A percentile compares a stretch with the other conserved stretches of the same genome.
Conservation (phyloP, 1,140 invertebrate species). For the Bombus cullumanus region DNA sequence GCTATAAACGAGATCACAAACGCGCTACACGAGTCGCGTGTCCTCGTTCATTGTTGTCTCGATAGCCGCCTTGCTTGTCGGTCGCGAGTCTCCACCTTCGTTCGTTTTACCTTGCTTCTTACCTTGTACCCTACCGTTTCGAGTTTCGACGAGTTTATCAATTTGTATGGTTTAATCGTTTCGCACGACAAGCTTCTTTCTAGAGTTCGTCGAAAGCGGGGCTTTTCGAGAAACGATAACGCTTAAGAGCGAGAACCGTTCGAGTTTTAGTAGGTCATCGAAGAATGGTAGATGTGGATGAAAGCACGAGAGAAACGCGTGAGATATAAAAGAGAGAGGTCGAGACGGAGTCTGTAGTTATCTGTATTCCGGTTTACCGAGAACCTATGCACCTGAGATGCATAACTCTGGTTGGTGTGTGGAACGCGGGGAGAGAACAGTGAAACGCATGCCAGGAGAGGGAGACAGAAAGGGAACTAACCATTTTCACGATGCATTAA, state of each 20-base stretch:
- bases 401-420: conserved; percentile 69
- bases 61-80: background rate
- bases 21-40: conserved; percentile 31
- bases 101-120: background rate
- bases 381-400: conserved; percentile 77
- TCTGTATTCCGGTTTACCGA: conserved; percentile 78
- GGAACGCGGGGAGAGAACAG: conserved; percentile 50
- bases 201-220: background rate
- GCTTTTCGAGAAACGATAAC: background rate
- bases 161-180: background rate
- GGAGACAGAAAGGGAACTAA: conserved; percentile 23
- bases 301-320: conserved; percentile 46
- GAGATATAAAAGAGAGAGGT: conserved; percentile 32
- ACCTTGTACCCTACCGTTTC: background rate
- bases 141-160: background rate
- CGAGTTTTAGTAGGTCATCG: conserved; percentile 12
- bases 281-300: conserved; percentile 41
- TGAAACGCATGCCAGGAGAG: conserved; percentile 46
- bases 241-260: background rate
- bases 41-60: conserved; percentile 49
- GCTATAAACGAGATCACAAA: conserved; percentile 57
- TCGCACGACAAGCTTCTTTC: background rate
- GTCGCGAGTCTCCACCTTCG: background rate
- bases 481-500: conserved; percentile 31
- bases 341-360: conserved; percentile 69